Conservation (phyloP, 1,140 invertebrate species). For the Ceratina australensis region DNA sequence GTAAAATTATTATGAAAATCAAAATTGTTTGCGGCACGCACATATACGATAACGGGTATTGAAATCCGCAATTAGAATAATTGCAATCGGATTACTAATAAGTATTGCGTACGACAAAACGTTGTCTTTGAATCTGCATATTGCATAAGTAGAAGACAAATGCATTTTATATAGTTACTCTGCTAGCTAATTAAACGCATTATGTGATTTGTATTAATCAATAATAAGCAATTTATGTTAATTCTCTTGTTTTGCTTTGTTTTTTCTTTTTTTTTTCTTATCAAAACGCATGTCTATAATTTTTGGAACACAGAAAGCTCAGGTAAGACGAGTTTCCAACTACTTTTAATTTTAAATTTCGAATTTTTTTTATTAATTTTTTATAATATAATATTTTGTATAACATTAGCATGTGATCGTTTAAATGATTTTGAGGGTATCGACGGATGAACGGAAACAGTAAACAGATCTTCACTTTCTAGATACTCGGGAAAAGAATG, state of each 20-base stretch:
- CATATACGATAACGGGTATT: background rate
- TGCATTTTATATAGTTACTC: background rate
- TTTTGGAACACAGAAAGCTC: constrained; percentile 37
- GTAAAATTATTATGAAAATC: background rate
- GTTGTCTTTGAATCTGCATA: too few relatives aligned
- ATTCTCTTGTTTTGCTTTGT: constrained; percentile 15
- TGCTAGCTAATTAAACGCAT: background rate
- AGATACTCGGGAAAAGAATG: constrained; percentile 90
- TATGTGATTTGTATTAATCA: background rate
- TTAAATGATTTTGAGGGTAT: background rate
- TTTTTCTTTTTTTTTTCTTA: constrained; percentile 11
- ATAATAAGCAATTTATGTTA: constrained; percentile 26
- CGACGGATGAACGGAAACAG: background rate
- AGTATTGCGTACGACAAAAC: too few relatives aligned
- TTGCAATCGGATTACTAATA: background rate
- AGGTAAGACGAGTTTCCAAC: constrained; percentile 41
- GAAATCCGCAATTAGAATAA: background rate
- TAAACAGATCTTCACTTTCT: constrained; percentile 47
- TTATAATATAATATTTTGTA: too few relatives aligned
- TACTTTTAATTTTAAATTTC: background rate
- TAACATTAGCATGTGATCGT: background rate
- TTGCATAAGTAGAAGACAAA: too few relatives aligned
- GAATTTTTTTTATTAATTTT: background rate
- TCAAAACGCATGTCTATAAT: constrained; percentile 31
- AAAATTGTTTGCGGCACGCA: background rate